These are phyloP conservation scores for Enteromius paludinosus DNA, from an alignment of 2,797 vertebrate genomes.

Conservation along the genomic window DNA sequence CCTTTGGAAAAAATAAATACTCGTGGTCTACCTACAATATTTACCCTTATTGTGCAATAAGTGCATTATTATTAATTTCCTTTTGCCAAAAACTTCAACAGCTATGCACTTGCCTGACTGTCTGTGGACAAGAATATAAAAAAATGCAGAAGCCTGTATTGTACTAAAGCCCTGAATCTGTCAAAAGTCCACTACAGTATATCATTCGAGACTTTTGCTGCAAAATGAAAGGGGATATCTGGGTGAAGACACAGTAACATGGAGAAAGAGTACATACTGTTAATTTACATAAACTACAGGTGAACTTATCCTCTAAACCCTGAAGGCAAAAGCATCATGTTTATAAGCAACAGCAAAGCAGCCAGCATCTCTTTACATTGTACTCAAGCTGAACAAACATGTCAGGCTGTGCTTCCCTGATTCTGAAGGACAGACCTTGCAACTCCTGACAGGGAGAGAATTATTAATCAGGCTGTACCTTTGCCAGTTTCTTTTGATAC, in stretches of 20 bases:
- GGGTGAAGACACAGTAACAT: not conserved
- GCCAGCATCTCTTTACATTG: constrained; percentile 7
- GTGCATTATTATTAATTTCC: not conserved
- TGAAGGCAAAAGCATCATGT: constrained; percentile 13
- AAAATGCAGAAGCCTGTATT: not conserved
- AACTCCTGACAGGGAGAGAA: constrained; percentile 69
- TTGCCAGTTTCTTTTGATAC: constrained; percentile 67
- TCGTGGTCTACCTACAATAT: not conserved
- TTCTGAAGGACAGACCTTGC: constrained; percentile 55
- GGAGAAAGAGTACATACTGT: constrained; percentile 5
- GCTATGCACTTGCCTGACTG: not conserved
- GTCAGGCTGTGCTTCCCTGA: constrained; percentile 16
- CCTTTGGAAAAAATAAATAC: not conserved
- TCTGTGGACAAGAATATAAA: not conserved
- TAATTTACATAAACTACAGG: not conserved
- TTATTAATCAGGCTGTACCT: constrained; percentile 74
- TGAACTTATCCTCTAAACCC: not conserved
- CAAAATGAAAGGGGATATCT: not conserved
- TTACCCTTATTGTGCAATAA: not conserved
- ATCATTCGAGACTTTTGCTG: not conserved
- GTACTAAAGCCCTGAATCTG: not conserved
- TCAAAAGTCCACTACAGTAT: not conserved
- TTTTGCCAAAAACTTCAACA: not conserved
- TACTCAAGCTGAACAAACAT: constrained; percentile 20
- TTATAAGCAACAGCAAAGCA: constrained; percentile 7